Evolutionary conservation across 2,888 invertebrate genomes (phyloP).

Genomic region (Baccha elongata): DNA sequence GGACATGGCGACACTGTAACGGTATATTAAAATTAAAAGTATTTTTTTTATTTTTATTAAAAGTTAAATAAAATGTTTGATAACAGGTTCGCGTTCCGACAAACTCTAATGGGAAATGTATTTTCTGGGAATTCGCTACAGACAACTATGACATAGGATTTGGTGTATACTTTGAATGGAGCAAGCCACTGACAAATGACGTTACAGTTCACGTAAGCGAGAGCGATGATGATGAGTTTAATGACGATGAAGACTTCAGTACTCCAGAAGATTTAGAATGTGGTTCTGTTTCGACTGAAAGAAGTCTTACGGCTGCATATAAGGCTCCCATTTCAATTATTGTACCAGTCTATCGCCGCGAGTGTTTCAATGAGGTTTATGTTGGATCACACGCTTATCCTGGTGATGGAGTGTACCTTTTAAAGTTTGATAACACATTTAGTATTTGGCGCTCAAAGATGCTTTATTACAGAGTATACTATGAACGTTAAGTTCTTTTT

Average conservation of each 20-base stretch:
- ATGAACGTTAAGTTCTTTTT: slow-evolving; percentile 86
- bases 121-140: slow-evolving; percentile 99
- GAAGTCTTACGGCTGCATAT: slow-evolving; percentile 66
- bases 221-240: slow-evolving; percentile 90
- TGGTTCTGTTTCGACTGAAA: slow-evolving; percentile 81
- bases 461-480: slow-evolving; percentile 98
- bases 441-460: slow-evolving; percentile 99
- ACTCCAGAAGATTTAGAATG: slow-evolving; percentile 86
- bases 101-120: slow-evolving; percentile 93
- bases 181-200: slow-evolving; percentile 91
- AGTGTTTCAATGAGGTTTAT: slow-evolving; percentile 98
- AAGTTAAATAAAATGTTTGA: neutral
- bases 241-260: slow-evolving; percentile 82
- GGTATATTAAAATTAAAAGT: slow-evolving; percentile 83
- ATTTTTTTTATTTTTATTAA: neutral
- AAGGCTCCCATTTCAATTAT: slow-evolving; percentile 88
- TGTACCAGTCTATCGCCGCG: slow-evolving; percentile 96
- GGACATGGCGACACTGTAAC: slow-evolving; percentile 99
- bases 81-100: slow-evolving; percentile 96
- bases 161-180: slow-evolving; percentile 99
- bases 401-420: slow-evolving; percentile 97
- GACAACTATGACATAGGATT: slow-evolving; percentile 99
- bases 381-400: slow-evolving; percentile 99
- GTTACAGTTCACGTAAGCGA: slow-evolving; percentile 97
- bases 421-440: slow-evolving; percentile 99